Base-by-base conservation (phyloP, 1,140 invertebrate genomes). In the Aphelinus certus region DNA sequence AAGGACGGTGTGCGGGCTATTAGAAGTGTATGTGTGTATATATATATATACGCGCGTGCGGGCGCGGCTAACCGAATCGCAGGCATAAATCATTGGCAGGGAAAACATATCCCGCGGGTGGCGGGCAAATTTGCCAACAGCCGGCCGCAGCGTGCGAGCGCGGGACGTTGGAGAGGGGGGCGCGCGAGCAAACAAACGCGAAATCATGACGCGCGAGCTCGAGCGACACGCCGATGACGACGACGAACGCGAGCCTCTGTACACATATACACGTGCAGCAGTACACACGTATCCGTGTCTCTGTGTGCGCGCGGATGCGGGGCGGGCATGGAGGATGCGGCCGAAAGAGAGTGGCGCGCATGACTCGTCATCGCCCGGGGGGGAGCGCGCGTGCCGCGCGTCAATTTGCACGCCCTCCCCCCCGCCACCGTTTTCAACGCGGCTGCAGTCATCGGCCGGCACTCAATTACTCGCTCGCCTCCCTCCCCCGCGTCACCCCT, bases 41-140 rank as follows among this genome's bases (percentile, higher is more conserved):
- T 26, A 26, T 26, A 26, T 26, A 26, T 26, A 26, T 26, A 26
- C 26, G 26, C 26, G 26, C 26, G 26, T 26, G 26, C 26, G 26
- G 26, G 26, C 26, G 26, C 26, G 26, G 26, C 26, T 26, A 26
- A 26, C 26, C 26, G 26, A 26, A 26, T 26, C 26, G 26, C 26
- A 26, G 81, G 85, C 83, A 87, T 88, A 87, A 87, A 87, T 88
- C 86, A 88, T 88, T 87, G 86, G 82, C 86, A 87, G 86, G 85
- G 85, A 87, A 88, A 88, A 87, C 86, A 87, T 86, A 85, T 85
- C 86, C 86, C 85, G 26, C 26, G 79, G 83, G 80, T 83, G 84
- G 82, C 82, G 85, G 84, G 84, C 84, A 87, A 87, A 88, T 88
- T 87, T 86, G 86, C 86, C 85, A 88, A 88, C 83, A 83, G 81